Evolutionary conservation across 2,888 invertebrate genomes (phyloP), one percentile per base, ranked within the genome.

Genomic region (Catonia carolina): DNA sequence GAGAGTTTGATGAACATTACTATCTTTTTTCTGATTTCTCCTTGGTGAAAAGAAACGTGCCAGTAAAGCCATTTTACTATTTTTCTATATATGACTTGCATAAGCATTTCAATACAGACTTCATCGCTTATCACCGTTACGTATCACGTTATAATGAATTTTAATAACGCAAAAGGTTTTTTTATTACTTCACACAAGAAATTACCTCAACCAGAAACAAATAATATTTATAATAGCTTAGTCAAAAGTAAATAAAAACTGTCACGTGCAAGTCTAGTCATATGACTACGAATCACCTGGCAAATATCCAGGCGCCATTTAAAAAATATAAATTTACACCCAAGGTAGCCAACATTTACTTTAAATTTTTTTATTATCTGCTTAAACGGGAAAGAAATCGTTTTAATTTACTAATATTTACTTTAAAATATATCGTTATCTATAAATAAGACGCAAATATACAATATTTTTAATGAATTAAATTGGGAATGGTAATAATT

Each of bases 211-310:
- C 15, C 14, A 22, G 33, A 15, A 35, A n/a, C 20, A 15, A 37
- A 36, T 48, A 55, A 12, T n/a, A n/a, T 33, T 22, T 35, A 47
- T 48, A n/a, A 37, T 18, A 14, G 23, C n/a, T 23, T n/a, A 22
- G 36, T 35, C 48, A 35, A 48, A 49, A 20, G 37, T 17, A 33
- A 53, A 53, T 27, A 41, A 22, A 53, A 37, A 47, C 42, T 53
- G 57, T 57, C 57, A 57, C 57, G 57, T 57, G 57, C 57, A 57
- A 36, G 22, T 45, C 10, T 18, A 31, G 57, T 57, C 57, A 57
- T 52, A 57, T 57, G 57, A 57, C 48, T 53, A 57, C 57, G 27
- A 27, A 27, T 27, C 27, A 27, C 27, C 27, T 27, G 27, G 27
- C 27, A 27, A 4, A 27, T 27, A 27, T 27, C 27, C 27, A 27